These are phyloP conservation scores for Anniella stebbinsi DNA, from an alignment of 2,797 vertebrate species.

Conservation along the genomic window DNA sequence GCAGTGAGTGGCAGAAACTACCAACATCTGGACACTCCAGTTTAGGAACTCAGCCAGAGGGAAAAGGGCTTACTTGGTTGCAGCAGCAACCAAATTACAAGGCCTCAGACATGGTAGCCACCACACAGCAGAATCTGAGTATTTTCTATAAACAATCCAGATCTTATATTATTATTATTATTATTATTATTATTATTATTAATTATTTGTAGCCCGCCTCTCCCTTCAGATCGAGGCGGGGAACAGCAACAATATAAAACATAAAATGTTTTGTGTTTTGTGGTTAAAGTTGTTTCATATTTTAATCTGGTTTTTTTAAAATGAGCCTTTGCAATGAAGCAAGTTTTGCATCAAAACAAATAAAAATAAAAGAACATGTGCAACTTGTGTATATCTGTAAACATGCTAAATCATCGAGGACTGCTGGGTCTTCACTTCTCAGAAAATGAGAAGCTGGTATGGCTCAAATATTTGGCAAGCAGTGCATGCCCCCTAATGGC, in stretches of 20 bases:
- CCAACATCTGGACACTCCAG: neutral
- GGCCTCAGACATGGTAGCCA: neutral
- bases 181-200: no score
- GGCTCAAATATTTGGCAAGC: neutral
- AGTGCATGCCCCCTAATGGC: constrained; percentile 8
- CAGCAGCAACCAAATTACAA: neutral
- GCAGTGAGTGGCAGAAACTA: neutral
- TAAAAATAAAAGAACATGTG: neutral
- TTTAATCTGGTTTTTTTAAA: neutral
- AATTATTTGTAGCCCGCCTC: no score
- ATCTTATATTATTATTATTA: no score
- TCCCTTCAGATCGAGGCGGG: no score
- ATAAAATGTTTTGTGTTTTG: neutral
- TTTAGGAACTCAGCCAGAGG: neutral
- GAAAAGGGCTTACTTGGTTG: neutral
- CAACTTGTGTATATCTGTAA: neutral
- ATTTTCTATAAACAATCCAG: neutral
- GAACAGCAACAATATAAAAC: no score
- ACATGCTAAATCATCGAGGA: no score
- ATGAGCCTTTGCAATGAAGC: neutral
- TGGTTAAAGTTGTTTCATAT: neutral
- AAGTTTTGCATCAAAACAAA: neutral
- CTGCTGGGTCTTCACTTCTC: neutral
- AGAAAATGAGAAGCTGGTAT: neutral
- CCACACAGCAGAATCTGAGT: neutral